Evolutionary conservation across 1,140 invertebrate species (phyloP), one percentile per base, ranked within the genome.

Genomic region (Trissolcus basalis): DNA sequence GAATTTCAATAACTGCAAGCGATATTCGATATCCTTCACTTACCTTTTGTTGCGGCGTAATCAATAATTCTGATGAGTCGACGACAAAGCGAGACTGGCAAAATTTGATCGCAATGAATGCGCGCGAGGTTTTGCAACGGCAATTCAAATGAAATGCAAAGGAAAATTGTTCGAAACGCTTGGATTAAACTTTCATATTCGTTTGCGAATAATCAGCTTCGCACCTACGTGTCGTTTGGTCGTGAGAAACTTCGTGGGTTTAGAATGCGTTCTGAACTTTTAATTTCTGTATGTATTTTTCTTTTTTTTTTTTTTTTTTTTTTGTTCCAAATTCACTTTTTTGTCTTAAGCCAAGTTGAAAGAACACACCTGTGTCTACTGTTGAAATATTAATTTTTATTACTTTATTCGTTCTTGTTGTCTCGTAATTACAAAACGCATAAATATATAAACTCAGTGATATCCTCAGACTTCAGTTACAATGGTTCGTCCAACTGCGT

Each of bases 381-480:
- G 59, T 75, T 75, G 72, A 69, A 75, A 69, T 75, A 75, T 69
- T n/a, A 69, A 43, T 65, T 75, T 75, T 67, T 75, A 75, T 75
- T 75, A 69, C 65, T 69, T 75, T 75, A 75, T 75, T 75, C 59
- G 47, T 75, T 69, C 47, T 36, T 64, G 64, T 12, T 65, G 5
- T 65, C 60, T 69, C 48, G 64, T 68, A 63, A 75, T 75, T 75
- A 75, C 72, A 68, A 75, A 75, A 75, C 59, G 56, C 64, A 68
- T 68, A 75, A 56, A 74, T 73, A 72, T 74, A 75, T 75, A 75
- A 69, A 75, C 39, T 75, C 36, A 63, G 43, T 68, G 45, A 69
- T 59, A 69, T 68, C 45, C 19, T 68, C 72, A 68, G 71, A 74
- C 63, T 74, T 68, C 43, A 61, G 47, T 68, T 75, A 75, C 72